Percentiles rank a stretch among this genome's conserved stretches.
phyloP scores from a whole-genome alignment of 2,113 vertebrate species.

The Chascanopsetta lugubris region DNA sequence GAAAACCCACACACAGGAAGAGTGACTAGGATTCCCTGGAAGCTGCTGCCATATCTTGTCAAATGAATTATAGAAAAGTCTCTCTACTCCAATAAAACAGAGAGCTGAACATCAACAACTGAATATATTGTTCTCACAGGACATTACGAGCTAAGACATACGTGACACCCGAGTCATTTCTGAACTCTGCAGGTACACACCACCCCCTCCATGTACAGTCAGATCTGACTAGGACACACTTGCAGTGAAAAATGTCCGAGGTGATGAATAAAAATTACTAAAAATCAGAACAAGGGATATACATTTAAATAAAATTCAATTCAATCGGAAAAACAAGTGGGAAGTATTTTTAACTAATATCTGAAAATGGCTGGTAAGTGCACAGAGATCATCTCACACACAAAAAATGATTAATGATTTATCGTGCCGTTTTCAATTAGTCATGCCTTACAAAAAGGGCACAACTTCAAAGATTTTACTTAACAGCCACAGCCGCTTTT shows the following conservation, averaged over 20 bases:
- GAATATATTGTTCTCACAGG: conserved; percentile 22
- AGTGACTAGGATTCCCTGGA: conserved; percentile 37
- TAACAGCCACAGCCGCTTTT: not conserved
- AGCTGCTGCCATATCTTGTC: conserved; percentile 10
- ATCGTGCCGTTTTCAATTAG: not conserved
- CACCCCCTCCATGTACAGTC: conserved; percentile 15
- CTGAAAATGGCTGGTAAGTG: not conserved
- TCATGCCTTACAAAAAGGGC: conserved; percentile 1
- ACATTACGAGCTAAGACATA: conserved; percentile 11
- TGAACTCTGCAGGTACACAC: conserved; percentile 15
- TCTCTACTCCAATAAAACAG: conserved; percentile 10
- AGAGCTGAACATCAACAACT: not conserved
- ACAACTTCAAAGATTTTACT: not conserved
- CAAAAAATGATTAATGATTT: not conserved
- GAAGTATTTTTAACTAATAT: not conserved
- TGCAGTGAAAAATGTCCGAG: conserved; percentile 7
- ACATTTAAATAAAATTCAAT: not conserved
- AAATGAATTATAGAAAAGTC: conserved; percentile 29
- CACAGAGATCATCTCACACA: not conserved
- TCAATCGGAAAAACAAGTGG: not conserved
- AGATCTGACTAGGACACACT: conserved; percentile 26
- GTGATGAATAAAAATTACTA: not conserved
- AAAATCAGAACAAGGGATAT: not conserved
- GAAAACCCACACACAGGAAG: conserved; percentile 21
- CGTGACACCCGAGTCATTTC: conserved; percentile 25